Percentiles rank a stretch among this genome's conserved stretches.
These are phyloP conservation scores for Polyommatus iphigenia DNA, from an alignment of 2,888 invertebrate genomes.

Conservation along the genomic window DNA sequence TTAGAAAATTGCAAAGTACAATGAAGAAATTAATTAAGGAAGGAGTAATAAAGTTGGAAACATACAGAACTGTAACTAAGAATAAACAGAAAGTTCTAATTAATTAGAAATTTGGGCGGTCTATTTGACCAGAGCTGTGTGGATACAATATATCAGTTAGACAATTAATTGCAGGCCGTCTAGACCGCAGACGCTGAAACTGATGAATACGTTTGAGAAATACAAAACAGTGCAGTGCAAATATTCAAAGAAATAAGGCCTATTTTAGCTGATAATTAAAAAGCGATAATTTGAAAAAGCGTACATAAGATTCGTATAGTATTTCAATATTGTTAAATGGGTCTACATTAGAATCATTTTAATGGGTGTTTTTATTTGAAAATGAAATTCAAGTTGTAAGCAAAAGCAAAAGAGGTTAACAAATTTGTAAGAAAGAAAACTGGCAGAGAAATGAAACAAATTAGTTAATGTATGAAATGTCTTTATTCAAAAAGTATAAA, in stretches of 20 bases:
- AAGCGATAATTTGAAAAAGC: not conserved
- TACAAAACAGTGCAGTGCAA: constrained; percentile 4
- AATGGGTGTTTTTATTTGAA: too few relatives aligned
- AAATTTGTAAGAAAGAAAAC: not conserved
- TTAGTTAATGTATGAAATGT: not conserved
- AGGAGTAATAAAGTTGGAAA: not conserved
- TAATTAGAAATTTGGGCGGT: not conserved
- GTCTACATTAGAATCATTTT: too few relatives aligned
- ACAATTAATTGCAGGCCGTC: constrained; percentile 40
- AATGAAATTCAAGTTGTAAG: too few relatives aligned
- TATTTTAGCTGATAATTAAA: not conserved
- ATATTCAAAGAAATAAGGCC: not conserved
- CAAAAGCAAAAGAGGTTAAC: not conserved
- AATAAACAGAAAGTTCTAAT: not conserved
- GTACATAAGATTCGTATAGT: not conserved
- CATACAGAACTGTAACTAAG: not conserved
- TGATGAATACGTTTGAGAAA: constrained; percentile 38
- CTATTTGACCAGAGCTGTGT: constrained; percentile 15
- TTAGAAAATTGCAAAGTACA: not conserved
- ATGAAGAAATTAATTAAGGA: not conserved
- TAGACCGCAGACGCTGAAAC: constrained; percentile 41
- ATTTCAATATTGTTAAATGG: too few relatives aligned
- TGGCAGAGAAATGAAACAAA: not conserved
- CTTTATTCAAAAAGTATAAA: not conserved
- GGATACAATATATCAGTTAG: constrained; percentile 38